phyloP scores from a whole-genome alignment of 2,797 vertebrate genomes.

The Potorous gilbertii region DNA sequence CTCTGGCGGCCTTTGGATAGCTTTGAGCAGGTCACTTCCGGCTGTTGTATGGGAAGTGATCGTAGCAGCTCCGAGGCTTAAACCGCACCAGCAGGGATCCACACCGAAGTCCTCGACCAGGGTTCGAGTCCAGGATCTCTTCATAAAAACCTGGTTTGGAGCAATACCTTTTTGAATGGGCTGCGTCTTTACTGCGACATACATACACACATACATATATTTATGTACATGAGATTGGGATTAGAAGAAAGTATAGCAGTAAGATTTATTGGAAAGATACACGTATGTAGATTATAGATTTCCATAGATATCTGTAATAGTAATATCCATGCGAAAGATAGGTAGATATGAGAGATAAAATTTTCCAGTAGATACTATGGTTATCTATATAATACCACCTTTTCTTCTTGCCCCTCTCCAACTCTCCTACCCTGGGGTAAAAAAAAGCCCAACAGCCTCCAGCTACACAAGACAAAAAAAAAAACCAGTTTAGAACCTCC shows the following conservation, averaged over 20 bases:
- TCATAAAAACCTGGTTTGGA: background rate
- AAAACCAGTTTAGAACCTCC: background rate
- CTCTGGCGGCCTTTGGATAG: background rate
- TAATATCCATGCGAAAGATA: too few species aligned
- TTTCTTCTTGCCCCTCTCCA: background rate
- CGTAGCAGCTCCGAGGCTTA: background rate
- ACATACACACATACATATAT: too few species aligned
- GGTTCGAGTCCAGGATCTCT: background rate
- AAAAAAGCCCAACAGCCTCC: background rate
- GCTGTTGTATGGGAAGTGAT: background rate
- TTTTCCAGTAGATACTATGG: too few species aligned
- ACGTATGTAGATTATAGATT: too few species aligned
- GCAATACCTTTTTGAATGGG: background rate
- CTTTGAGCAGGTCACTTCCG: background rate
- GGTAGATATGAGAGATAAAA: too few species aligned
- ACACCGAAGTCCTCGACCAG: rapidly evolving
- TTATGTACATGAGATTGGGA: background rate
- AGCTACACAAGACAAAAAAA: background rate
- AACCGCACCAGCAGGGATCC: rapidly evolving
- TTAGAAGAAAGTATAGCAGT: background rate
- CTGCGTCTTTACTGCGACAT: background rate
- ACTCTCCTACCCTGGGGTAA: too few species aligned
- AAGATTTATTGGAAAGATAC: background rate
- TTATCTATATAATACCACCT: background rate
- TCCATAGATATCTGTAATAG: too few species aligned